Percentiles rank a stretch among this genome's conserved stretches.
phyloP scores from a whole-genome alignment of 2,888 invertebrate genomes.

The Pandemis heparana region DNA sequence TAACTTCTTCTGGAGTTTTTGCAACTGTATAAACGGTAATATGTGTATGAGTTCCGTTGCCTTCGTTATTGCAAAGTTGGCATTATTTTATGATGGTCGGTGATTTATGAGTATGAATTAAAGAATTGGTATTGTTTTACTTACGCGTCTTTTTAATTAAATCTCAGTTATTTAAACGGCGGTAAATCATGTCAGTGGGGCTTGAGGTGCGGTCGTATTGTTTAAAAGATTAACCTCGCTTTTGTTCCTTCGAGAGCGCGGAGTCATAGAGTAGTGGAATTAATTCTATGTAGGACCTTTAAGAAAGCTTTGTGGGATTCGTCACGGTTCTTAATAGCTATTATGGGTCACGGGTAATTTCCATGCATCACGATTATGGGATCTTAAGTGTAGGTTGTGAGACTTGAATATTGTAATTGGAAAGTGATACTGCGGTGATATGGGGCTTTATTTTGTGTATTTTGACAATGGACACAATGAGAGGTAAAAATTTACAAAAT shows the following conservation, averaged over 20 bases:
- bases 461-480: background rate
- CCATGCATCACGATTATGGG: constrained; percentile 42
- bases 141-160: constrained; percentile 28
- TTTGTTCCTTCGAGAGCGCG: constrained; percentile 57
- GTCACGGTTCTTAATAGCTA: constrained; percentile 43
- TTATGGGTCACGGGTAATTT: constrained; percentile 44
- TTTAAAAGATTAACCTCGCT: constrained; percentile 61
- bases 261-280: constrained; percentile 61
- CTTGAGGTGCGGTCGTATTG: constrained; percentile 51
- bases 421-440: constrained; percentile 16
- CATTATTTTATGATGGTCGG: background rate
- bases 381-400: constrained; percentile 38
- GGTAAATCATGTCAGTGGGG: constrained; percentile 42
- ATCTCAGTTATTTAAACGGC: constrained; percentile 37
- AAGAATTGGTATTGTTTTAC: background rate
- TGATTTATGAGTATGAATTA: background rate
- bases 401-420: constrained; percentile 27
- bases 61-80: constrained; percentile 2
- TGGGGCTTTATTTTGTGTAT: background rate
- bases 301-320: constrained; percentile 45
- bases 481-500: background rate
- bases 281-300: constrained; percentile 59
- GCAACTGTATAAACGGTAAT: constrained; percentile 5
- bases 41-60: constrained; percentile 2
- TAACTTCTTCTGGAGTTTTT: background rate